These are phyloP conservation scores for Galemys pyrenaicus DNA, from an alignment of 2,113 vertebrate genomes.

Conservation along the genomic window DNA sequence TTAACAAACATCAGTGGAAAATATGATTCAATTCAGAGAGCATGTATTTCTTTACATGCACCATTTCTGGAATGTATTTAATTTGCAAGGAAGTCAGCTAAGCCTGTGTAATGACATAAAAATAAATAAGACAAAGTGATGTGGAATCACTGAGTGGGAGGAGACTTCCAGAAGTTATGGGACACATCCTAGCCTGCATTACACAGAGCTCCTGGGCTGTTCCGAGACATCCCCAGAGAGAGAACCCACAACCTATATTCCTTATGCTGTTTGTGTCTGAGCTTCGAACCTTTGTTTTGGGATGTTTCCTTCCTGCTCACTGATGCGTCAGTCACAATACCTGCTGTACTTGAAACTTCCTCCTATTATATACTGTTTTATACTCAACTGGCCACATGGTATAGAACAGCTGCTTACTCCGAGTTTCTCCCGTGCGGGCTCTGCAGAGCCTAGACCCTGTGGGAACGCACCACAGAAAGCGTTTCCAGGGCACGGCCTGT, in stretches of 20 bases:
- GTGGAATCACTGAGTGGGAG: not conserved
- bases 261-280: not conserved
- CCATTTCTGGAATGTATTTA: not conserved
- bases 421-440: not conserved
- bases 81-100: not conserved
- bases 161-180: not conserved
- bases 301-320: not conserved
- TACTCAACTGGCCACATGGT: not conserved
- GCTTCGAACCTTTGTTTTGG: not conserved
- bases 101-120: not conserved
- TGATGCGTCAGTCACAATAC: not conserved
- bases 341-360: not conserved
- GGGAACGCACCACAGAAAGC: not conserved
- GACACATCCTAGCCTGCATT: not conserved
- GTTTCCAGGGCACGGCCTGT: not conserved
- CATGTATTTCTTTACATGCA: not conserved
- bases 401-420: not conserved
- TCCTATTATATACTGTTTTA: not conserved
- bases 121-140: not conserved
- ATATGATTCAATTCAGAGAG: not conserved
- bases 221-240: not conserved
- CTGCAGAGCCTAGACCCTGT: not conserved
- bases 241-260: no score
- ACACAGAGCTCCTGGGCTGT: not conserved
- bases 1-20: conserved; percentile 10